Base-by-base conservation (phyloP, 2,113 vertebrate genomes). In the Spermophilus dauricus region DNA sequence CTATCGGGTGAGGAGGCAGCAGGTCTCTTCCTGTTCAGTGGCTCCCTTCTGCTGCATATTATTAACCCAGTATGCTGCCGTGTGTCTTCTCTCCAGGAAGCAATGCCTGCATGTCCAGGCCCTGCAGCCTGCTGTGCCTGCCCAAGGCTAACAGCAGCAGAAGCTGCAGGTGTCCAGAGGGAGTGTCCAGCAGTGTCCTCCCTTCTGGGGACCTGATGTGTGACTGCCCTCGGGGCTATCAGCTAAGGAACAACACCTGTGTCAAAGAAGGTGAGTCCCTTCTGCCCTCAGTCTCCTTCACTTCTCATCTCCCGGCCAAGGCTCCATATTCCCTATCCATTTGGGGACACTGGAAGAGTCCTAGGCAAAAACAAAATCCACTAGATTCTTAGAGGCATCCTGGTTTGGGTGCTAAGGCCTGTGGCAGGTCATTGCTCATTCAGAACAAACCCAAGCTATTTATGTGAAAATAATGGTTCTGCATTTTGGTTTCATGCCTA, bases 51-150 rank as follows among this genome's bases (percentile, higher is more conserved):
- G 70, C 9, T 45, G 3, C 18, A 0, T 34, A 4, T 17, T 34
- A 3, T 17, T 92, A n/a, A 77, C 72, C 70, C 0, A 26, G 1
- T 0, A 0, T 0, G 4, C 32, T 1, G 7, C 69, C 63, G 13
- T 77, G 73, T 90, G 77, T 67, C 85, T 63, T 63, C 67, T 2
- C 4, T 17, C 28, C 96, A 99, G 99, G 99, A 34, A 98, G 98
- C 93, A 99, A 99, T 0, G 99, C 99, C 58, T 99, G 99, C 82
- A 98, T 98, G 0, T 56, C 99, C 97, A 99, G 98, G 97, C 99
- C 99, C 0, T 99, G 99, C 98, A 99, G 98, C 97, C 99, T 99
- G 94, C 98, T 99, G 37, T 99, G 99, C 97, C 98, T 99, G 95
- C 99, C 99, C 92, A 99, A 98, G 91, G 99, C 99, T 0, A 98